Evolutionary conservation across 2,113 vertebrate species (phyloP).

Genomic region (Elgaria multicarinata): DNA sequence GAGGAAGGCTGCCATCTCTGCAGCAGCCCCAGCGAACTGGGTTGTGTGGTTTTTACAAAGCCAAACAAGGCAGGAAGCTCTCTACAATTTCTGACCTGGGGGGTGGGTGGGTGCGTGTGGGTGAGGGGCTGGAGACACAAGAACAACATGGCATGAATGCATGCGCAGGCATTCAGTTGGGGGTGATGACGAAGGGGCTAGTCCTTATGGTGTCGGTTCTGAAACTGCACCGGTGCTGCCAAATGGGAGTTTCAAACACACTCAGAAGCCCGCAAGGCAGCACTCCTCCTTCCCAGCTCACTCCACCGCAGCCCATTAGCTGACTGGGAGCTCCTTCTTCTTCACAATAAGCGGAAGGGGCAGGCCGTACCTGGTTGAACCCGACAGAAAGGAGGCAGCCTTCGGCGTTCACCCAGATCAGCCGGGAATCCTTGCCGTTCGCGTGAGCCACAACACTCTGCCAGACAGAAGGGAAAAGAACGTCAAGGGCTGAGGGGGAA

Average conservation of each 20-base stretch:
- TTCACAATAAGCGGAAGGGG: no score
- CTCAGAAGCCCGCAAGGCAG: not conserved
- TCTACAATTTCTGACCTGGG: no score
- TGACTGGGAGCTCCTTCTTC: no score
- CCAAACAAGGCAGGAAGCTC: not conserved
- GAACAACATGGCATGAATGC: not conserved
- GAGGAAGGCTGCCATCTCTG: not conserved
- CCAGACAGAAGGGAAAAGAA: constrained; percentile 23
- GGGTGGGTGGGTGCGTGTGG: no score
- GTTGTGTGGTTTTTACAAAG: not conserved
- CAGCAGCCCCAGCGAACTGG: not conserved
- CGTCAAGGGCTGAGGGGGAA: not conserved
- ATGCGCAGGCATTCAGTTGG: not conserved
- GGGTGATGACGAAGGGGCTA: not conserved
- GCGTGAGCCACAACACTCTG: constrained; percentile 84
- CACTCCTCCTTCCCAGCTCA: no score
- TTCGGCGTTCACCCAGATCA: constrained; percentile 84
- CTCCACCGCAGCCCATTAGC: fast-evolving
- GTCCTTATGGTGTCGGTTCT: not conserved
- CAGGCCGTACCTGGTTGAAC: constrained; percentile 86
- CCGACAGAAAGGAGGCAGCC: constrained; percentile 87
- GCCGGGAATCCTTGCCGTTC: constrained; percentile 86
- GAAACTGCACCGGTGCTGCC: not conserved
- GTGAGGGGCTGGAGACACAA: not conserved
- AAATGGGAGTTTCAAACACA: fast-evolving